phyloP scores from a whole-genome alignment of 2,797 vertebrate genomes.

The Sparus aurata region DNA sequence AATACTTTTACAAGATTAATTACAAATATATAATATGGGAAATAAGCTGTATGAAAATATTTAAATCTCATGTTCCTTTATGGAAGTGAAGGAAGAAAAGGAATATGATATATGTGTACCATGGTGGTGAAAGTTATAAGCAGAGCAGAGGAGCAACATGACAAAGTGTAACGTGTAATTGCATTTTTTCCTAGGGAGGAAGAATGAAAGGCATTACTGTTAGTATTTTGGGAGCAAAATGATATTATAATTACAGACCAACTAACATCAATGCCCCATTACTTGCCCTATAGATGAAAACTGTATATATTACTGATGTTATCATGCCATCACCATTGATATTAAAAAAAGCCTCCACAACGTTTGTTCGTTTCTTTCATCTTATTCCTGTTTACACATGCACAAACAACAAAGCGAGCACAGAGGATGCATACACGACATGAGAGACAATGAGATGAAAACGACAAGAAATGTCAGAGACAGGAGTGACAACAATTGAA shows the following conservation, averaged over 20 bases:
- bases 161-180: slow-evolving; percentile 34
- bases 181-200: slow-evolving; percentile 20
- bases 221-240: slow-evolving; percentile 9
- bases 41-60: slow-evolving; percentile 44
- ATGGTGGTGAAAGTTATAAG: slow-evolving; percentile 30
- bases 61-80: slow-evolving; percentile 27
- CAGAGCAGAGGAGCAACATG: slow-evolving; percentile 23
- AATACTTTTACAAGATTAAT: slow-evolving; percentile 52
- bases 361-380: slow-evolving; percentile 2
- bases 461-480: slow-evolving; percentile 30
- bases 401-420: slow-evolving; percentile 22
- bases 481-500: slow-evolving; percentile 24
- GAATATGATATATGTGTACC: slow-evolving; percentile 20
- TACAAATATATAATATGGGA: slow-evolving; percentile 53
- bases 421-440: slow-evolving; percentile 36
- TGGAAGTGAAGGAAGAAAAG: slow-evolving; percentile 7
- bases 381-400: slow-evolving; percentile 36
- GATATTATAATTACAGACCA: slow-evolving; percentile 19
- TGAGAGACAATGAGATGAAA: slow-evolving; percentile 45
- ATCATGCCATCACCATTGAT: neutral
- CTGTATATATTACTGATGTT: neutral
- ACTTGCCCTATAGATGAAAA: neutral
- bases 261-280: slow-evolving; percentile 20
- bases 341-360: neutral
- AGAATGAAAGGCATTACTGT: slow-evolving; percentile 28